Percentiles rank a stretch among this genome's conserved stretches.
Evolutionary conservation across 2,113 vertebrate genomes (phyloP).

Genomic region (Phylloscopus trochilus): DNA sequence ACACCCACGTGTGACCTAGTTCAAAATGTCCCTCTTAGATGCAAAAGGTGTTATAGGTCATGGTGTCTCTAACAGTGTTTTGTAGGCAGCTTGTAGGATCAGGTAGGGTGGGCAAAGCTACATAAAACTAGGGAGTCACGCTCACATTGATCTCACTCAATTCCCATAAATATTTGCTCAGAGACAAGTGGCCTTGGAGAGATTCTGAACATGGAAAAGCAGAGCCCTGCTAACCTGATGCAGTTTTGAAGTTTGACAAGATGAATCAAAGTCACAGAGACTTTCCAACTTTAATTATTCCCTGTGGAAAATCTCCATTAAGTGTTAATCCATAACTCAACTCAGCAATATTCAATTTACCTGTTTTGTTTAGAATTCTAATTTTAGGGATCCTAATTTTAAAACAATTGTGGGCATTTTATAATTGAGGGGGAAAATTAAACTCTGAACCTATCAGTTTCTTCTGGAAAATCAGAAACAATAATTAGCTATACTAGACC

Average conservation of each 20-base stretch:
- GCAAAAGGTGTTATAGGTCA: too few relatives aligned
- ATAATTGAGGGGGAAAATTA: neutral
- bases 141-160: neutral
- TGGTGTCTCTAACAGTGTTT: neutral
- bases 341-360: neutral
- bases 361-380: neutral
- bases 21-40: neutral
- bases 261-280: neutral
- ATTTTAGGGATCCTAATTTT: neutral
- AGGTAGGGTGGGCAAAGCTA: neutral
- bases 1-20: fast-evolving
- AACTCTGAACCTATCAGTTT: neutral
- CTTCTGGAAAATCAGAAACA: neutral
- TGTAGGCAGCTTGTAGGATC: neutral
- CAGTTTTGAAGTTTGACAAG: neutral
- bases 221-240: neutral
- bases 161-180: neutral
- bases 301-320: neutral
- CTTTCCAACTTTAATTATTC: neutral
- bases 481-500: neutral
- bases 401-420: neutral
- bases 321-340: neutral
- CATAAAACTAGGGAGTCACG: fast-evolving
- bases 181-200: neutral
- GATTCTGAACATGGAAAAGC: neutral